These are phyloP conservation scores for Pristionchus maxplancki DNA, from an alignment of 2,888 invertebrate genomes.

Conservation along the genomic window DNA sequence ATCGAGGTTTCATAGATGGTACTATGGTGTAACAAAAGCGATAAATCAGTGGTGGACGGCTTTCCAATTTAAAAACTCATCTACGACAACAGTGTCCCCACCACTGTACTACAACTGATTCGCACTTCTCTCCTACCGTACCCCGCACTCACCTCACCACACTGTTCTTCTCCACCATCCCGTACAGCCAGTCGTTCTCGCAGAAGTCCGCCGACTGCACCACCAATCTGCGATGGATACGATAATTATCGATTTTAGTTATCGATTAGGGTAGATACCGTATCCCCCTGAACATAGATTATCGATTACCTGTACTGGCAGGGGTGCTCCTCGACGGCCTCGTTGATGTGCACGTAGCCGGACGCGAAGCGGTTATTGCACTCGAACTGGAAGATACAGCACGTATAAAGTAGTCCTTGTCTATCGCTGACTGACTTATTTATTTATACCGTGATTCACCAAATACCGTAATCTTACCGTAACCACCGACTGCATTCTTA, in stretches of 20 bases:
- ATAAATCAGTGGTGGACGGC: too few species aligned
- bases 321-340: constrained; percentile 5
- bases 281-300: background rate
- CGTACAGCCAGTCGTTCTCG: background rate
- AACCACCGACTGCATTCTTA: too few species aligned
- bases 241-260: background rate
- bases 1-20: too few species aligned
- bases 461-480: too few species aligned
- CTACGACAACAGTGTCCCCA: too few species aligned
- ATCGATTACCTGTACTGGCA: constrained; percentile 13
- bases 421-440: too few species aligned
- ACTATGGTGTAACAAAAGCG: too few species aligned
- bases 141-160: background rate
- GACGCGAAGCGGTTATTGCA: background rate
- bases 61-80: too few species aligned
- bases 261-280: background rate
- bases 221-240: background rate
- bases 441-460: too few species aligned
- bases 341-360: constrained; percentile 14
- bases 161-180: background rate
- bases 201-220: constrained; percentile 16
- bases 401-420: too few species aligned
- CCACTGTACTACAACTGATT: too few species aligned
- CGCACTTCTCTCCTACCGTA: background rate
- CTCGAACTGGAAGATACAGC: constrained; percentile 9